Base-by-base conservation (phyloP, 1,140 invertebrate genomes). In the Bombyx mandarina region DNA sequence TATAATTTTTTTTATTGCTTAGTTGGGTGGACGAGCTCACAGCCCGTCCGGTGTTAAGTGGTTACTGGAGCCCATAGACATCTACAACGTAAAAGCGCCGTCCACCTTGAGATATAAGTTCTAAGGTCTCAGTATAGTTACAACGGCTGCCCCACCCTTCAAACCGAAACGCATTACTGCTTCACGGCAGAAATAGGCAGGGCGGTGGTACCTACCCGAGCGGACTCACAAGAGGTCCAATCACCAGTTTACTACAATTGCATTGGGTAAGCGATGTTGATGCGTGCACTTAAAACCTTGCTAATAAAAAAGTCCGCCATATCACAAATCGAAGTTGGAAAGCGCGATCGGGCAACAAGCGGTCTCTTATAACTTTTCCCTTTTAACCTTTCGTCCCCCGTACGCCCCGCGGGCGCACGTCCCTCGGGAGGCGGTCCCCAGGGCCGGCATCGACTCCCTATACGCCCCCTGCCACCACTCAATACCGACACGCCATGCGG, bases 291-390 rank as follows among this genome's bases (percentile, higher is more conserved):
- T 35, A 35, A 35, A 35, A 5, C 26, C 26, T 35, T 35, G 26
- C 53, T 54, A 54, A 45, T 50, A 69, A 61, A 10, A 66, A 60
- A 64, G 43, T 18, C 60, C 61, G 63, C 63, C 57, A 72, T 66
- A 77, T 72, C 71, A 69, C 75, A 76, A 76, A 83, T 78, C 81
- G 79, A 85, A 81, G 69, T 71, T 75, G 72, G 69, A 76, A 72
- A 73, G 71, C 74, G 74, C 63, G 73, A 69, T 71, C 78, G 77
- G 82, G 80, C 82, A 86, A 86, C 83, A 79, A 83, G 77, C 82
- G 83, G 80, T 85, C 79, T 81, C 82, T 85, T 85, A 83, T 83
- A 85, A 86, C 83, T 86, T 86, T 86, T 86, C 82, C 82, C 83
- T 86, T 86, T 86, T 86, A 86, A 87, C 82, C 82, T 87, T 87